Base-by-base conservation (phyloP, 1,140 invertebrate species). In the Drosophila obscura region DNA sequence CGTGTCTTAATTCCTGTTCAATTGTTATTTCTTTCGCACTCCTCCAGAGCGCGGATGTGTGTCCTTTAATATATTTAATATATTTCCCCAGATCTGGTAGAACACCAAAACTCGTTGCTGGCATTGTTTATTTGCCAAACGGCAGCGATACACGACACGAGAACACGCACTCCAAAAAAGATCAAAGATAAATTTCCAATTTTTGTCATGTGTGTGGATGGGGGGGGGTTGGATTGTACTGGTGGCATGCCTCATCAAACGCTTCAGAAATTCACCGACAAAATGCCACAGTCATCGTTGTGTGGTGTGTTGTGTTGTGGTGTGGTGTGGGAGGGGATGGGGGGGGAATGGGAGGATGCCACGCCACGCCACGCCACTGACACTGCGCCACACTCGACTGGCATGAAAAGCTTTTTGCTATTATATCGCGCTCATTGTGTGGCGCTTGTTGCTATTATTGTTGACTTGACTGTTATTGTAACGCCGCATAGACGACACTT, bases 121-220 rank as follows among this genome's bases (percentile, higher is more conserved):
- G 46, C 53, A 43, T 75, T 82, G 73, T 87, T 73, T 85, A 67
- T 85, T 81, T 74, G 63, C 58, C 73, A 78, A n/a, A n/a, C n/a
- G n/a, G 65, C 69, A 59, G 59, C 62, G 73, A 39, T 66, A 62
- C 77, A 53, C 68, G 45, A n/a, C 26, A 28, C 11, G 35, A 39
- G 35, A 13, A 39, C 35, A 19, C 62, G 72, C 67, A 85, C 78
- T 39, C 35, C 11, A 11, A 85, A 85, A 85, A 88, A 85, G 81
- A 85, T 85, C 82, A 85, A 85, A 85, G 81, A 85, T 87, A 85
- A 85, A 85, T 85, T 87, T 85, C 81, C 81, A 87, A 85, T 85
- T 85, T 81, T 78, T 80, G 56, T 28, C 8, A 5, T 50, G 16
- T 50, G n/a, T 58, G 35, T 46, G 22, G 13, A 48, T 61, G 77